Evolutionary conservation across 2,113 vertebrate species (phyloP).

Genomic region (Vireo altiloquus): DNA sequence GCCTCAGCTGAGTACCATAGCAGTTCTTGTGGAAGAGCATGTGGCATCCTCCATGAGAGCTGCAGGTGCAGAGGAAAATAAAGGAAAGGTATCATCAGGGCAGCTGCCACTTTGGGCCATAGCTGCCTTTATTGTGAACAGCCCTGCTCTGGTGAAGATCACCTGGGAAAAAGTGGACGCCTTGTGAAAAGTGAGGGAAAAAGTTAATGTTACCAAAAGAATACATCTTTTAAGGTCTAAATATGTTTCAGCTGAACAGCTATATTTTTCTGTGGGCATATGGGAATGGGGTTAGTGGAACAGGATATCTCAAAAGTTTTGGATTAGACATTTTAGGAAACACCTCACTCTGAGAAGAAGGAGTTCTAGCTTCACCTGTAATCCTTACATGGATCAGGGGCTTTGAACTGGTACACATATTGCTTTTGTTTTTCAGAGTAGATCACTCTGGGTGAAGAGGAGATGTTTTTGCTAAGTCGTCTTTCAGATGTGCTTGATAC

Average conservation of each 20-base stretch:
- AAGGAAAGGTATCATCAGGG: neutral
- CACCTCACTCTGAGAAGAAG: neutral
- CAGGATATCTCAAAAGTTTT: neutral
- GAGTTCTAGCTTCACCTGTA: neutral
- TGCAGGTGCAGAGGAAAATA: neutral
- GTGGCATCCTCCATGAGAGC: neutral
- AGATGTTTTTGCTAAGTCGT: neutral
- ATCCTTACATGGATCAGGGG: neutral
- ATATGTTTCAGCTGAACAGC: neutral
- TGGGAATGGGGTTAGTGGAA: neutral
- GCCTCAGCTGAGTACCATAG: neutral
- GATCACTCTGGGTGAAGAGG: neutral
- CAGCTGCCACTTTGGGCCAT: neutral
- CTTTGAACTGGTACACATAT: neutral
- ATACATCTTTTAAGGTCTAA: neutral
- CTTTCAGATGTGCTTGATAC: rapidly evolving
- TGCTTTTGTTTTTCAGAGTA: neutral
- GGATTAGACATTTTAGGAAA: neutral
- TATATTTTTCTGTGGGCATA: neutral
- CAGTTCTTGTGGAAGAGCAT: neutral
- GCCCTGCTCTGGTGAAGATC: neutral
- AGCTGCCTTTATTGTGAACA: neutral
- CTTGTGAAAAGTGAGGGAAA: neutral
- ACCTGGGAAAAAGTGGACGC: neutral
- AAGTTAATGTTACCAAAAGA: neutral